Conservation (phyloP, 1,140 invertebrate species). For the Hesperophylax magnus region DNA sequence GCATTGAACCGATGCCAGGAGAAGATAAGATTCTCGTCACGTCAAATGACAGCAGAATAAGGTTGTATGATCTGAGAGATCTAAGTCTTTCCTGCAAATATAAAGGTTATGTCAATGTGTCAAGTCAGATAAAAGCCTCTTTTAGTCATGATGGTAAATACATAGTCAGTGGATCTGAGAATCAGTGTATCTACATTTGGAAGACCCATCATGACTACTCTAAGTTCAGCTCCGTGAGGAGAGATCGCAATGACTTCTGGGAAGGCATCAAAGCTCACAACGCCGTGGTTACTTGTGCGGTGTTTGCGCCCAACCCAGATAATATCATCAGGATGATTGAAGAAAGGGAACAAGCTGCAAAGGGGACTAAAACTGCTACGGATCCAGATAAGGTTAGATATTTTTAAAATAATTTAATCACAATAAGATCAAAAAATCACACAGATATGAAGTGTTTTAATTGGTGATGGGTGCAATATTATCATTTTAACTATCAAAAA, state of each 20-base stretch:
- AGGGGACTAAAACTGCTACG: conserved; percentile 59
- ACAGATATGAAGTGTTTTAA: too few relatives aligned
- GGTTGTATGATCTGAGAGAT: conserved; percentile 97
- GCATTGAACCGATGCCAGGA: conserved; percentile 96
- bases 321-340: conserved; percentile 87
- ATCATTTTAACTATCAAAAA: too few relatives aligned
- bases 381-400: conserved; percentile 50
- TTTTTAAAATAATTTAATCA: not conserved
- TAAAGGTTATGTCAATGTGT: conserved; percentile 93
- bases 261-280: conserved; percentile 98
- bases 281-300: conserved; percentile 95
- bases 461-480: too few relatives aligned
- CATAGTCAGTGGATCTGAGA: conserved; percentile 97
- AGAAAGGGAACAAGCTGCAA: conserved; percentile 72
- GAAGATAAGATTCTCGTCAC: conserved; percentile 98
- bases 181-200: conserved; percentile 98
- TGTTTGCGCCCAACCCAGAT: conserved; percentile 97
- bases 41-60: conserved; percentile 97
- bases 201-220: conserved; percentile 96
- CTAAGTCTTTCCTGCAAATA: conserved; percentile 97
- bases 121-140: conserved; percentile 97
- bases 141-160: conserved; percentile 98
- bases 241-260: conserved; percentile 98
- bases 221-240: conserved; percentile 93
- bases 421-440: too few relatives aligned